Base-by-base conservation (phyloP, 2,113 vertebrate species). In the Eurystomus gularis region DNA sequence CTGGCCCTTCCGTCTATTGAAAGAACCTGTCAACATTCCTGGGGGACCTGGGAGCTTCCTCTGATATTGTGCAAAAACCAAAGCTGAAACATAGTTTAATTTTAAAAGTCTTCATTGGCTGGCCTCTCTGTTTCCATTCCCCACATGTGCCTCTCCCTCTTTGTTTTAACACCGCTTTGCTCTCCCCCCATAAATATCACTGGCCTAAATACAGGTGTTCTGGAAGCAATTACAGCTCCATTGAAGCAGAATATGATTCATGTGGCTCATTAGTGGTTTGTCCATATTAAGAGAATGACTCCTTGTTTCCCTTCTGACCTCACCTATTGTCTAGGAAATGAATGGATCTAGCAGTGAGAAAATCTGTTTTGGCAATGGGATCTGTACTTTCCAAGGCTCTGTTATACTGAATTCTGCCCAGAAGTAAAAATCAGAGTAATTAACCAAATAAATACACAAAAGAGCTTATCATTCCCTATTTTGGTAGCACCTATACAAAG, bases 301-400 rank as follows among this genome's bases (percentile, higher is more conserved):
- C 66, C 86, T 94, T 73, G 46, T 76, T 97, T 97, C 94, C 94
- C 58, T 94, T 94, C 78, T 96, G 91, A 94, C 86, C 94, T 88
- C 88, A 95, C 81, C 91, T 96, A 97, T 96, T 97, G 93, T 94
- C 46, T 92, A 80, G 81, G 77, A 92, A 84, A 94, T 92, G 61
- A 96, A 95, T 95, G 82, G 94, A 87, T 90, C 78, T 48, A 90
- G 71, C 75, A 96, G 75, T 72, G 89, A 89, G 86, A 93, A 92
- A 93, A 92, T 92, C 85, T 96, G 60, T 96, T 95, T 92, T 96
- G 96, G 95, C 93, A 94, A 42, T 29, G 71, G 58, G 73, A 62
- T 82, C 70, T 85, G 62, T 86, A 70, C 88, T 94, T 97, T 97
- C 78, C 86, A 52, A 66, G 73, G 44, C 62, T 82, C 4, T 4